Base-by-base conservation (phyloP, 2,888 invertebrate species). In the Athetis lepigone region DNA sequence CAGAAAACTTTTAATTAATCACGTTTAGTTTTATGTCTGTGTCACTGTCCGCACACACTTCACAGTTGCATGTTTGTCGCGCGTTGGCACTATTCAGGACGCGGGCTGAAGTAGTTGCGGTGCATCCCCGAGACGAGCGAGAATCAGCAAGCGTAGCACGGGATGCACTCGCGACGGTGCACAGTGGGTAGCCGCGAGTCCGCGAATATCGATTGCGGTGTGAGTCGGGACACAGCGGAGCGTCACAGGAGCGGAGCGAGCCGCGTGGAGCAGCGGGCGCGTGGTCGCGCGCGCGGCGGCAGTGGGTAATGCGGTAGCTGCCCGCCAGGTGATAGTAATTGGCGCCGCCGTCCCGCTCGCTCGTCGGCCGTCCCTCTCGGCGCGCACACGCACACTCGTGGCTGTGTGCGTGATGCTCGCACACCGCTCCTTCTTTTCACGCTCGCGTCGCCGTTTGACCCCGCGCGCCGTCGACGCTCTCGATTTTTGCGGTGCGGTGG, bases 401-500 rank as follows among this genome's bases (percentile, higher is more conserved):
- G 61, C 74, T 83, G 90, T 91, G 93, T 92, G 91, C 87, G 92
- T 90, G 88, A 80, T 75, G 85, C 90, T 86, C 84, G 88, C 92
- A 90, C 93, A 93, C 90, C 91, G 92, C 90, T 93, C 92, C 93
- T 94, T 94, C 94, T 94, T 94, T 94, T 93, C 93, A 94, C 93
- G 94, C 93, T 92, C 90, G 91, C 93, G 92, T 91, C 94, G 93
- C 93, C 93, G 94, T 94, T 94, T 94, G 94, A 94, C 94, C 94
- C 93, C 94, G 94, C 93, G 91, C 92, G 92, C 92, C 92, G 95
- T 90, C 93, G 93, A 90, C 92, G 94, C 92, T 95, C 95, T 95
- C 95, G 95, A 95, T 96, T 96, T 96, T 96, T 96, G 96, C 95
- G 95, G 92, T 95, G 94, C 95, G 93, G 95, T 95, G 96, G 96